Conservation (phyloP, 2,113 vertebrate species). For the Camelus bactrianus region DNA sequence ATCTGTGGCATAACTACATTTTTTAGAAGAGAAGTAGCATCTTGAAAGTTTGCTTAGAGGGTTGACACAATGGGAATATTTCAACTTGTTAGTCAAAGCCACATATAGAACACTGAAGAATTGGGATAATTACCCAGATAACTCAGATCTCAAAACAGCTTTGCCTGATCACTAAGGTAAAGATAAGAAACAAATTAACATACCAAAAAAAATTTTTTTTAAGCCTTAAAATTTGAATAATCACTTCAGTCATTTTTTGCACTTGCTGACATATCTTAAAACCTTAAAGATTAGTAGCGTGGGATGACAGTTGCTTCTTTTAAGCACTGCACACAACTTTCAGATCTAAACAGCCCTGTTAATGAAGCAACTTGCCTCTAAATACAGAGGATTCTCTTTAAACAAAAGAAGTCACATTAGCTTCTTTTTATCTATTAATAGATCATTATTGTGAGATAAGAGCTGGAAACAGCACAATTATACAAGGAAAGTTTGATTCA, state of each 20-base stretch:
- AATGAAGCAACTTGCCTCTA: neutral
- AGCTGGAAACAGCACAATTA: neutral
- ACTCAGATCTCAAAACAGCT: neutral
- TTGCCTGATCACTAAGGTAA: neutral
- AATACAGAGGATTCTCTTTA: neutral
- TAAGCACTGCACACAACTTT: neutral
- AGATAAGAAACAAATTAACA: neutral
- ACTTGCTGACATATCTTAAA: neutral
- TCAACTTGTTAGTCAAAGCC: neutral
- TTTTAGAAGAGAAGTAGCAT: neutral
- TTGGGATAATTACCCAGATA: neutral
- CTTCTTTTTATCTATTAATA: neutral
- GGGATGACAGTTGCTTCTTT: neutral
- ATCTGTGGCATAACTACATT: neutral
- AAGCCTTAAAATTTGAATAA: neutral
- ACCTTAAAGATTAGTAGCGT: neutral
- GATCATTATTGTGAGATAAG: neutral
- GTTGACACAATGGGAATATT: neutral
- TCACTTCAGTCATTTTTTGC: neutral
- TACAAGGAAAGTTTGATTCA: neutral
- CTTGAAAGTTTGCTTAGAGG: neutral
- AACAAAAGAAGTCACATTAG: neutral
- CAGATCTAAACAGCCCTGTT: neutral
- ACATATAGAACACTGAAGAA: neutral
- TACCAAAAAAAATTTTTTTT: neutral